Conservation (phyloP, 2,888 invertebrate species). For the Cactoblastis cactorum region DNA sequence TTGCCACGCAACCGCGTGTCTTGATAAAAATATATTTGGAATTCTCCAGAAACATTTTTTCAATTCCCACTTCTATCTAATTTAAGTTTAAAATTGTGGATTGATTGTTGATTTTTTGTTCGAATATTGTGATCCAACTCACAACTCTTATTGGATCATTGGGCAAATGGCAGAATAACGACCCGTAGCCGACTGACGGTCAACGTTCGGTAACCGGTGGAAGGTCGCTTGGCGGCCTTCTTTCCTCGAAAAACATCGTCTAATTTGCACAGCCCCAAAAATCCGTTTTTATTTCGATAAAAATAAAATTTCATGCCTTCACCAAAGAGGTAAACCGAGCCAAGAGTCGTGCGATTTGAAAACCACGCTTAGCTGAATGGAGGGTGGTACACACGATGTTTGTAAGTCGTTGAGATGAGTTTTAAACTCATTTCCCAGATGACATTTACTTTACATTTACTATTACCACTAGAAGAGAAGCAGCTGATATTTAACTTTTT, state of each 20-base stretch:
- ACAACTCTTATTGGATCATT: constrained; percentile 21
- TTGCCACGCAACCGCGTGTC: too few relatives aligned
- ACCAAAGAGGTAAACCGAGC: too few relatives aligned
- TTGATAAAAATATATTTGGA: not conserved
- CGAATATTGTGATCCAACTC: constrained; percentile 3
- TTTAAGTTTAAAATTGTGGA: not conserved
- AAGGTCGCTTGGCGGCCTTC: constrained; percentile 77
- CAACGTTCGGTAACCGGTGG: constrained; percentile 68
- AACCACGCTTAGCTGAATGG: too few relatives aligned
- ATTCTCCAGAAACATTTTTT: not conserved
- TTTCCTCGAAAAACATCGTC: constrained; percentile 55
- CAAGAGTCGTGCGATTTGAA: too few relatives aligned
- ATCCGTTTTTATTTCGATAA: constrained; percentile 70
- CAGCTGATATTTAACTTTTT: too few relatives aligned
- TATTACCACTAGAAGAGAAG: too few relatives aligned
- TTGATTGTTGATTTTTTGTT: not conserved
- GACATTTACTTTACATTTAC: too few relatives aligned
- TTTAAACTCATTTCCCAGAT: too few relatives aligned
- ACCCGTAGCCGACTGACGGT: constrained; percentile 37
- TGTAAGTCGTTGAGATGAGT: too few relatives aligned
- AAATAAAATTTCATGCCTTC: constrained; percentile 73
- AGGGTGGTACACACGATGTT: too few relatives aligned
- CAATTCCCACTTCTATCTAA: not conserved
- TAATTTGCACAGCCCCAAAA: constrained; percentile 52
- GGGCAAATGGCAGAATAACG: constrained; percentile 17